Percentiles rank a stretch among this genome's conserved stretches.
phyloP scores from a whole-genome alignment of 2,113 vertebrate species.

The Porphyrio hochstetteri region DNA sequence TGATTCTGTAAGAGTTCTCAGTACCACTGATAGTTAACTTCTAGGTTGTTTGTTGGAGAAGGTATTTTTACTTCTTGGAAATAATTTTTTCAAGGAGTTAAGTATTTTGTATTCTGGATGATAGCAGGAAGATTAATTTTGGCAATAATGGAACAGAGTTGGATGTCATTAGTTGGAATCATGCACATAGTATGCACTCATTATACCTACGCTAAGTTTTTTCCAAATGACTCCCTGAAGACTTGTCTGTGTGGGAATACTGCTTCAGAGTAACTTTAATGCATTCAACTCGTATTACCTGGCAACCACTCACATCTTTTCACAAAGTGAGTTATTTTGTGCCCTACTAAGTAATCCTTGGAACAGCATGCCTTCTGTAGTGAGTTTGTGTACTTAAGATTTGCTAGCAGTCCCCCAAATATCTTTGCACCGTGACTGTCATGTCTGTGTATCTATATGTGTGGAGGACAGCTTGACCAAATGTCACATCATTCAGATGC shows the following conservation, averaged over 20 bases:
- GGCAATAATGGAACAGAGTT: not conserved
- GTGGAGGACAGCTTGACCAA: not conserved
- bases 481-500: slow-evolving; percentile 4
- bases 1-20: not conserved
- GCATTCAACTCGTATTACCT: not conserved
- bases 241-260: not conserved
- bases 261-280: not conserved
- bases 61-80: not conserved
- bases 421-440: not conserved
- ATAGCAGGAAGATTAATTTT: not conserved
- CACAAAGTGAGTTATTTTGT: not conserved
- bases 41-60: not conserved
- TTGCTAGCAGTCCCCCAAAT: not conserved
- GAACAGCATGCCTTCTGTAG: not conserved
- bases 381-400: not conserved
- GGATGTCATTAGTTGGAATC: not conserved
- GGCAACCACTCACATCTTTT: not conserved
- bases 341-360: not conserved
- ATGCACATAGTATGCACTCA: not conserved
- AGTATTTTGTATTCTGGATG: not conserved
- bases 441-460: not conserved
- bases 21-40: not conserved
- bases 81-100: not conserved
- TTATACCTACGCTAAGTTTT: not conserved
- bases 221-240: not conserved